Conservation (phyloP, 2,888 invertebrate genomes). For the Maniola hyperantus region DNA sequence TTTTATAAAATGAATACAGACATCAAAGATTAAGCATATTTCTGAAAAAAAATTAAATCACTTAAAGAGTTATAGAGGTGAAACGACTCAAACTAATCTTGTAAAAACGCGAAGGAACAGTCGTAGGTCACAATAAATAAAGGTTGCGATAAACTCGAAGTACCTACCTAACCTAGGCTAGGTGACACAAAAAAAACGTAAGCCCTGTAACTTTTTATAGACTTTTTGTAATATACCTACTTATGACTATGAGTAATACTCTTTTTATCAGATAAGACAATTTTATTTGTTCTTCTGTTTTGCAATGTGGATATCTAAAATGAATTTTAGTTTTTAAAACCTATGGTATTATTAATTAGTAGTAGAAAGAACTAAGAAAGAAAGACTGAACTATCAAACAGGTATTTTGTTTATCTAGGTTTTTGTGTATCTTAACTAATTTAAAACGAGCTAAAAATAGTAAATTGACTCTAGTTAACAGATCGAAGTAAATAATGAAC, state of each 20-base stretch:
- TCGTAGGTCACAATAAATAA: not conserved
- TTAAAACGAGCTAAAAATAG: not conserved
- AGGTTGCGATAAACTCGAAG: not conserved
- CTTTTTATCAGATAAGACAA: constrained; percentile 10
- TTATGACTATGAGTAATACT: not conserved
- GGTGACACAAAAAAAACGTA: not conserved
- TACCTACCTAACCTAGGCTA: too few relatives aligned
- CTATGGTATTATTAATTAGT: not conserved
- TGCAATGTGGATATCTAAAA: not conserved
- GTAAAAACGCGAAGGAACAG: too few relatives aligned
- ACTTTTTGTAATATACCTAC: not conserved
- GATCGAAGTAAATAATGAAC: not conserved
- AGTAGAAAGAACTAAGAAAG: too few relatives aligned
- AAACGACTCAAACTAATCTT: too few relatives aligned
- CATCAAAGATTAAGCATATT: too few relatives aligned
- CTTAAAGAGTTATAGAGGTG: too few relatives aligned
- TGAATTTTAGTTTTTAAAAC: not conserved
- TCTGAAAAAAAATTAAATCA: too few relatives aligned
- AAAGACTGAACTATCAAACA: too few relatives aligned
- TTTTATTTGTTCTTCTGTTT: not conserved
- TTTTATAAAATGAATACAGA: too few relatives aligned
- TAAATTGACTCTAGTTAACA: not conserved
- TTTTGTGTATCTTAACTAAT: too few relatives aligned
- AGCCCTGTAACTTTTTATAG: not conserved
- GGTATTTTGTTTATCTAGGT: too few relatives aligned